These are phyloP conservation scores for Tipula unca DNA, from an alignment of 2,888 invertebrate species.

Conservation along the genomic window DNA sequence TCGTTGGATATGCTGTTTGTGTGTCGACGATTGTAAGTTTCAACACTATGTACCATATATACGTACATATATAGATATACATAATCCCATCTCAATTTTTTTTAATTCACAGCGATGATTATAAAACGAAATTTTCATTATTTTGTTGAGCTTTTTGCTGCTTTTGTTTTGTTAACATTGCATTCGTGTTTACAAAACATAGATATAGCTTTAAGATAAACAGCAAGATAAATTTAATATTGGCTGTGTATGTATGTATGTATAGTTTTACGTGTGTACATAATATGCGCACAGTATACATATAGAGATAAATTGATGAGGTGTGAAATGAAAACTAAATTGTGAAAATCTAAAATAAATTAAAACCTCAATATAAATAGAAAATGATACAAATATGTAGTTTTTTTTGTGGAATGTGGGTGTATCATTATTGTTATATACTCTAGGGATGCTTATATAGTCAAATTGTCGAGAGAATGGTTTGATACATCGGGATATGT, in stretches of 20 bases:
- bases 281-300: neutral
- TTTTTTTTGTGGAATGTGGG: neutral
- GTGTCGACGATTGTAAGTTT: neutral
- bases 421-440: neutral
- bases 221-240: neutral
- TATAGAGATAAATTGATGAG: neutral
- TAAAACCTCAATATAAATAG: neutral
- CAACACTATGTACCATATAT: neutral
- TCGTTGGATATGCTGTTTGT: neutral
- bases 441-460: neutral
- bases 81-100: neutral
- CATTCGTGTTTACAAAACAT: neutral
- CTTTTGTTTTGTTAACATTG: neutral
- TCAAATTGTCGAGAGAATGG: neutral
- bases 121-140: neutral
- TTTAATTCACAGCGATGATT: slow-evolving; percentile 8
- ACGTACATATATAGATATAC: neutral
- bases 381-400: neutral
- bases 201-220: neutral
- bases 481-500: neutral
- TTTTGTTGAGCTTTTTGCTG: neutral
- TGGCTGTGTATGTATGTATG: neutral
- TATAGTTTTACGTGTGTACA: neutral
- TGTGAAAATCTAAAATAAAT: neutral
- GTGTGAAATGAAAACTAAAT: neutral